Evolutionary conservation across 2,113 vertebrate genomes (phyloP).

Genomic region (Strix uralensis): DNA sequence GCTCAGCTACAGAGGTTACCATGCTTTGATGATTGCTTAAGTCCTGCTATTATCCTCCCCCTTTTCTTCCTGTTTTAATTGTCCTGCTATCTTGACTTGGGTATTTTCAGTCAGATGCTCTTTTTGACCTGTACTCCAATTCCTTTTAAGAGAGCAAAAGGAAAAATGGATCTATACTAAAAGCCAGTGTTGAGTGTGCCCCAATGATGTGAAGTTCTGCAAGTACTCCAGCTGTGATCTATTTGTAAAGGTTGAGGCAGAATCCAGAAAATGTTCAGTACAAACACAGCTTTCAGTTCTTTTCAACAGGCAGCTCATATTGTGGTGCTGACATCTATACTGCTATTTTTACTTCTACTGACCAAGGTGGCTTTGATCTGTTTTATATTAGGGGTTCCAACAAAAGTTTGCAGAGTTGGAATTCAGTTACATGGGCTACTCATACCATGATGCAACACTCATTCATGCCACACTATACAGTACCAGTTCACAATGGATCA

Average conservation of each 20-base stretch:
- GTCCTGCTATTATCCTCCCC: background rate
- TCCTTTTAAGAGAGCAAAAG: constrained; percentile 19
- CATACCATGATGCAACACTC: background rate
- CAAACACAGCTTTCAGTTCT: background rate
- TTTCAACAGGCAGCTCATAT: background rate
- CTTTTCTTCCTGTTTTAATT: constrained; percentile 27
- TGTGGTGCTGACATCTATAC: background rate
- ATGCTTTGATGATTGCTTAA: background rate
- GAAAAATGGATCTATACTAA: background rate
- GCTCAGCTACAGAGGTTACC: background rate
- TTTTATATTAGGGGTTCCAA: background rate
- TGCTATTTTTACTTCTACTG: background rate
- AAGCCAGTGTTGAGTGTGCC: background rate
- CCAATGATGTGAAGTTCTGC: background rate
- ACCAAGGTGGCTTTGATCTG: background rate
- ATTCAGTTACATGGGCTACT: background rate
- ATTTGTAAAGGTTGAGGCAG: background rate
- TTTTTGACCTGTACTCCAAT: constrained; percentile 19
- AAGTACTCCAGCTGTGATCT: constrained; percentile 29
- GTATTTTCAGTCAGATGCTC: constrained; percentile 26
- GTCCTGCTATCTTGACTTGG: background rate
- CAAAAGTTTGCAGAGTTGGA: background rate
- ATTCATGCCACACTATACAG: background rate
- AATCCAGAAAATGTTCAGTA: background rate
- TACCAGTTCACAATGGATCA: background rate